These are phyloP conservation scores for Candidula unifasciata DNA, from an alignment of 2,888 invertebrate genomes.

Conservation along the genomic window DNA sequence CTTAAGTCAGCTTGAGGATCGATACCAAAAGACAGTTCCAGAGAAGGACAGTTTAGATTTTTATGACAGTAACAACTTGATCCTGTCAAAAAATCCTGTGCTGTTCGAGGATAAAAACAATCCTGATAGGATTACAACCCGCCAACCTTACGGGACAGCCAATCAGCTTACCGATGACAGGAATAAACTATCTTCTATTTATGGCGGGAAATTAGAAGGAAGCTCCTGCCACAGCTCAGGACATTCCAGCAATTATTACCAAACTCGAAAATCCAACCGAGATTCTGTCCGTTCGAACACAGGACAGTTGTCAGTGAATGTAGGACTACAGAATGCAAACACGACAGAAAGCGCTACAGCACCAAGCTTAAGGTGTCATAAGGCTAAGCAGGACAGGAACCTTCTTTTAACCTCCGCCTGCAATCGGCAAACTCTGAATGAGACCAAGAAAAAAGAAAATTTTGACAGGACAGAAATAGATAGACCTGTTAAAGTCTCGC, in stretches of 20 bases:
- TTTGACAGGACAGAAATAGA: too few relatives aligned
- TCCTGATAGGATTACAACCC: not conserved
- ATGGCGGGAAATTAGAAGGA: not conserved
- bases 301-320: too few relatives aligned
- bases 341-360: too few relatives aligned
- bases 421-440: too few relatives aligned
- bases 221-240: not conserved
- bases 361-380: too few relatives aligned
- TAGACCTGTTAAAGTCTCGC: too few relatives aligned
- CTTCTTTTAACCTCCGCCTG: too few relatives aligned
- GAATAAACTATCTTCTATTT: not conserved
- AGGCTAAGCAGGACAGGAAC: too few relatives aligned
- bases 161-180: not conserved
- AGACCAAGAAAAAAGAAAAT: too few relatives aligned
- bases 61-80: not conserved
- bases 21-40: not conserved
- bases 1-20: not conserved
- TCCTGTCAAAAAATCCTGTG: fast-evolving
- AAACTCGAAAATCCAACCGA: not conserved
- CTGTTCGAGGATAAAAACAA: not conserved
- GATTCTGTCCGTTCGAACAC: too few relatives aligned
- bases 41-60: not conserved
- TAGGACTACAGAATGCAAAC: too few relatives aligned
- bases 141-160: not conserved
- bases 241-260: not conserved